phyloP scores from a whole-genome alignment of 2,113 vertebrate genomes.

The Amphiprion ocellaris region DNA sequence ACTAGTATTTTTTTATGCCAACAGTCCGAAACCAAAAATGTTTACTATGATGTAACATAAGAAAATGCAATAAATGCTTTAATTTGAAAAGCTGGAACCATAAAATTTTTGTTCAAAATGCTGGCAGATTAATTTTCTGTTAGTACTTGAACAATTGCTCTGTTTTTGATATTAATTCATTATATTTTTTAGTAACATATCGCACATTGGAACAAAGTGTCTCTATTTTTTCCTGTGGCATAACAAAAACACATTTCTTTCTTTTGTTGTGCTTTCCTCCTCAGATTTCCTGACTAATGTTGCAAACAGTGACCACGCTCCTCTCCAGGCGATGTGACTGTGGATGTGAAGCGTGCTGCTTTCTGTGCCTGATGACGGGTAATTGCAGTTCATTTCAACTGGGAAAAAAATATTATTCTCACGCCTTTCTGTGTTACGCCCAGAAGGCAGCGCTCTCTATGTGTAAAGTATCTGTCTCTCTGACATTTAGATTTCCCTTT shows the following conservation, averaged over 20 bases:
- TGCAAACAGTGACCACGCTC: conserved; percentile 49
- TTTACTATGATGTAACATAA: neutral
- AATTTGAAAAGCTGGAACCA: neutral
- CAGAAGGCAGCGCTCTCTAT: conserved; percentile 77
- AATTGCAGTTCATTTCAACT: conserved; percentile 77
- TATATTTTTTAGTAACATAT: neutral
- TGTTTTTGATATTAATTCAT: neutral
- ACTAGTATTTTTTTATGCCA: neutral
- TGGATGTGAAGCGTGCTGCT: conserved; percentile 49
- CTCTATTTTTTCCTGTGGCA: conserved; percentile 7
- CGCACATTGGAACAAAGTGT: neutral
- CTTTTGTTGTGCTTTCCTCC: conserved; percentile 14
- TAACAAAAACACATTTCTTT: conserved; percentile 12
- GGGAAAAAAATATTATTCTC: conserved; percentile 72
- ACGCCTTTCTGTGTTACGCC: conserved; percentile 71
- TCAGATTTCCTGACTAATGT: conserved; percentile 60
- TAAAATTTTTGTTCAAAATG: neutral
- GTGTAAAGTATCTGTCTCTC: conserved; percentile 79
- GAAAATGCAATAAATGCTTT: neutral
- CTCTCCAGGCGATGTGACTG: conserved; percentile 66
- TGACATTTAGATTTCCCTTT: conserved; percentile 84
- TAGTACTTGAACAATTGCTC: neutral
- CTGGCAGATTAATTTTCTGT: neutral
- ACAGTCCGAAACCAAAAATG: neutral
- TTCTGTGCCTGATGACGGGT: conserved; percentile 68